Conservation (phyloP, 2,113 vertebrate genomes). For the Anarrhichthys ocellatus region DNA sequence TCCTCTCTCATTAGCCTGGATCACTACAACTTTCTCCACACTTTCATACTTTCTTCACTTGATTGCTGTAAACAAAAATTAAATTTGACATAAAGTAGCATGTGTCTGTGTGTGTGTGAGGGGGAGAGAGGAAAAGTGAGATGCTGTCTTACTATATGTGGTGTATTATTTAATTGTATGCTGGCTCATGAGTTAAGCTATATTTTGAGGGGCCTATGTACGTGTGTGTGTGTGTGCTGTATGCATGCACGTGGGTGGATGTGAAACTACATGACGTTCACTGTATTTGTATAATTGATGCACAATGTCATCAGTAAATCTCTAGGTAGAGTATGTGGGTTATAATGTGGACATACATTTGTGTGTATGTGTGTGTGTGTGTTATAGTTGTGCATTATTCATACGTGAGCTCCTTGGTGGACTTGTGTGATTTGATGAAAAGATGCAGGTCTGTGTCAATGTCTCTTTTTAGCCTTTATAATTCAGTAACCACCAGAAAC, state of each 20-base stretch:
- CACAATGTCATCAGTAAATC: constrained; percentile 69
- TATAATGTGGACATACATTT: constrained; percentile 59
- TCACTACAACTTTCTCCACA: constrained; percentile 31
- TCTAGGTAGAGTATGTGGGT: constrained; percentile 63
- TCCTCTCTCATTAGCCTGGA: constrained; percentile 50
- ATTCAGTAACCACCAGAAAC: constrained; percentile 64
- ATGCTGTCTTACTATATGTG: constrained; percentile 53
- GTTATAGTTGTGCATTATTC: constrained; percentile 65
- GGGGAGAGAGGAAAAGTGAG: constrained; percentile 15
- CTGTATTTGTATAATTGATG: constrained; percentile 80
- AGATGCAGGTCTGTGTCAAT: constrained; percentile 76
- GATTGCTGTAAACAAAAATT: constrained; percentile 68
- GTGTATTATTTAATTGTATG: constrained; percentile 71
- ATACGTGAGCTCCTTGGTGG: constrained; percentile 66
- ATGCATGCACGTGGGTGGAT: constrained; percentile 42
- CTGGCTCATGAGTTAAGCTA: constrained; percentile 51
- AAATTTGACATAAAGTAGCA: constrained; percentile 61
- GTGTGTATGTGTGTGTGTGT: constrained; percentile 41
- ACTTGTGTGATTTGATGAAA: constrained; percentile 77
- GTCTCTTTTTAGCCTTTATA: constrained; percentile 68
- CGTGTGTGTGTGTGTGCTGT: constrained; percentile 6
- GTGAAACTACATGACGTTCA: constrained; percentile 62
- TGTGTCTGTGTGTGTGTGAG: constrained; percentile 18
- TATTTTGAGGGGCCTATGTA: constrained; percentile 61
- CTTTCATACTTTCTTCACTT: constrained; percentile 61